A percentile compares a stretch with the other conserved stretches of the same genome.
Evolutionary conservation across 2,888 invertebrate genomes (phyloP).

Genomic region (Drosophila atripex): DNA sequence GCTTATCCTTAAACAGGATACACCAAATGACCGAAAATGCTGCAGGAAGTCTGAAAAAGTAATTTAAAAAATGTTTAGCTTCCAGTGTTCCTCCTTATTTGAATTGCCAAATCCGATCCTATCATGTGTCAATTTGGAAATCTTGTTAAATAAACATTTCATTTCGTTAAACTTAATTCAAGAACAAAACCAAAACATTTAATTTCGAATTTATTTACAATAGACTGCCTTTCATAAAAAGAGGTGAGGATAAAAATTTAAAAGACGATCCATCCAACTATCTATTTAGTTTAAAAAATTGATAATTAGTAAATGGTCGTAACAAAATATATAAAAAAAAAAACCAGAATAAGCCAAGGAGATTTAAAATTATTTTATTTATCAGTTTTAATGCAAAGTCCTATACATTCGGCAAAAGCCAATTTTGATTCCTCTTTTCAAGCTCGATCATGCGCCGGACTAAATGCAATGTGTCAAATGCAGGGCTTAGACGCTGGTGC

Average conservation of each 20-base stretch:
- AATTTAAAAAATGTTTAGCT: constrained; percentile 60
- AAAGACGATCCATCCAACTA: no score
- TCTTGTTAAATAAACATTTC: neutral
- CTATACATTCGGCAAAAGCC: neutral
- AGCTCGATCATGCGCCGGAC: constrained; percentile 13
- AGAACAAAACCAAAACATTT: no score
- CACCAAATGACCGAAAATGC: constrained; percentile 18
- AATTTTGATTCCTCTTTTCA: neutral
- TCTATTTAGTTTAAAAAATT: no score
- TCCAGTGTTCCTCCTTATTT: neutral
- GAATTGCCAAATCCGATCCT: neutral
- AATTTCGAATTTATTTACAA: no score
- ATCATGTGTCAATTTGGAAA: neutral
- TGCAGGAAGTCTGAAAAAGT: constrained; percentile 11
- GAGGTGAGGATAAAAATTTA: no score
- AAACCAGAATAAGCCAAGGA: no score
- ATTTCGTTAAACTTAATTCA: no score
- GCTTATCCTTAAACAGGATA: constrained; percentile 66
- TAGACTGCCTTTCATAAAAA: no score
- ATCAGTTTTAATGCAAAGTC: neutral
- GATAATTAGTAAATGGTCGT: no score
- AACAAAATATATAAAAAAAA: no score
- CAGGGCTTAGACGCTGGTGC: constrained; percentile 40
- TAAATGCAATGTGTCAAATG: constrained; percentile 74
- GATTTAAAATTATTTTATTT: neutral